Evolutionary conservation across 2,113 vertebrate genomes (phyloP).

Genomic region (Peromyscus californicus): DNA sequence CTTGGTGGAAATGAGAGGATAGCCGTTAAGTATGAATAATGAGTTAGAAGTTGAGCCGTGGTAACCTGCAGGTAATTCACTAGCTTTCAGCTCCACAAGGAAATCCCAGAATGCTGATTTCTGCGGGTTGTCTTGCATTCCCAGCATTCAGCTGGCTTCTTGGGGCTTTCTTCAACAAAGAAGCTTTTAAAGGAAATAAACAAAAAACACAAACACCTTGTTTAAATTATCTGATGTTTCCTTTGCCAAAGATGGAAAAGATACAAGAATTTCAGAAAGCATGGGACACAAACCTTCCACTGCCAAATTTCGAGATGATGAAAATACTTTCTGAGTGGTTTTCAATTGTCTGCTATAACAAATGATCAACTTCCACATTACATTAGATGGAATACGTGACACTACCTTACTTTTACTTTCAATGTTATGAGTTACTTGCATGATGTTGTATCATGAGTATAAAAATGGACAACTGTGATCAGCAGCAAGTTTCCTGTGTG

Average conservation of each 20-base stretch:
- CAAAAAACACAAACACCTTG: background rate
- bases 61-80: background rate
- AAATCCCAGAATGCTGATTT: background rate
- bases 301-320: conserved; percentile 44
- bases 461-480: conserved; percentile 1
- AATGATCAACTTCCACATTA: conserved; percentile 64
- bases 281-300: background rate
- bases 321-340: conserved; percentile 63
- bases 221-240: conserved; percentile 32
- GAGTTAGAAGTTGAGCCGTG: background rate
- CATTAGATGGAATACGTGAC: conserved; percentile 51
- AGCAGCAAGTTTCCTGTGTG: background rate
- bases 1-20: background rate
- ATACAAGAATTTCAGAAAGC: conserved; percentile 44
- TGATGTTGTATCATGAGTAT: background rate
- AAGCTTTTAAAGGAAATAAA: background rate
- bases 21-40: background rate
- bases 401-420: conserved; percentile 4
- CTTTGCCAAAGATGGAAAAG: conserved; percentile 47
- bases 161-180: background rate
- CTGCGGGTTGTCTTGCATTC: background rate
- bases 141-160: background rate
- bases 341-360: conserved; percentile 39
- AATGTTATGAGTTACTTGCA: conserved; percentile 53
- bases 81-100: accelerated